phyloP scores from a whole-genome alignment of 2,797 vertebrate genomes.

The Coluber constrictor region DNA sequence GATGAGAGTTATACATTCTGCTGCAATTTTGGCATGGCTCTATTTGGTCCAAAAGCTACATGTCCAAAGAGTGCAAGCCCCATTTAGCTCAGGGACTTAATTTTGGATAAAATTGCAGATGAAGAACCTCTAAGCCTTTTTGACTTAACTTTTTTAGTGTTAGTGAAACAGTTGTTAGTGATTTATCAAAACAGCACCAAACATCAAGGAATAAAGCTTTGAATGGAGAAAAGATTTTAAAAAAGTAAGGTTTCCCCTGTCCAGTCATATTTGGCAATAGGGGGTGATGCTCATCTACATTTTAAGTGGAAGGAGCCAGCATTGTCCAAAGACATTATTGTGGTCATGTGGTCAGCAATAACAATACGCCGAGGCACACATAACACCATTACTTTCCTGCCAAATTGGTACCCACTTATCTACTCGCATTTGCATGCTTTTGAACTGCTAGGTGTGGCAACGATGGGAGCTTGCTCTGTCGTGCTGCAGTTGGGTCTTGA shows the following conservation, averaged over 20 bases:
- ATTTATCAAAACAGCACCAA: not conserved
- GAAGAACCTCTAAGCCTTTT: not conserved
- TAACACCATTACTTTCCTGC: not conserved
- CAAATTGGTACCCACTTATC: not conserved
- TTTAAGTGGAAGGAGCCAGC: not conserved
- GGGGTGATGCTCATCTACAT: not conserved
- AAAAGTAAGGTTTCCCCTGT: not conserved
- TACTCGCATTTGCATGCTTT: not conserved
- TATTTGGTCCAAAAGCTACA: not conserved
- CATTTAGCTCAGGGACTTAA: not conserved
- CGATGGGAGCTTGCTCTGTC: not conserved
- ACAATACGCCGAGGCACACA: not conserved
- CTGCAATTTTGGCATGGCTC: not conserved
- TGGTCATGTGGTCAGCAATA: not conserved
- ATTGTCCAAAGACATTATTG: not conserved
- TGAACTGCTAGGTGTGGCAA: not conserved
- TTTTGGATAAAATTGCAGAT: not conserved
- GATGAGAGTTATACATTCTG: not conserved
- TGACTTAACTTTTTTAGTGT: not conserved
- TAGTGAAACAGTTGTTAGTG: not conserved
- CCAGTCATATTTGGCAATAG: not conserved
- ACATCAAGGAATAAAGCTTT: not conserved
- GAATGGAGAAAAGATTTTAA: not conserved
- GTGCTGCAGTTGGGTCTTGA: not conserved
- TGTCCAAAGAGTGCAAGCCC: not conserved